phyloP scores from a whole-genome alignment of 2,113 vertebrate species.

The Leucosticte australis region DNA sequence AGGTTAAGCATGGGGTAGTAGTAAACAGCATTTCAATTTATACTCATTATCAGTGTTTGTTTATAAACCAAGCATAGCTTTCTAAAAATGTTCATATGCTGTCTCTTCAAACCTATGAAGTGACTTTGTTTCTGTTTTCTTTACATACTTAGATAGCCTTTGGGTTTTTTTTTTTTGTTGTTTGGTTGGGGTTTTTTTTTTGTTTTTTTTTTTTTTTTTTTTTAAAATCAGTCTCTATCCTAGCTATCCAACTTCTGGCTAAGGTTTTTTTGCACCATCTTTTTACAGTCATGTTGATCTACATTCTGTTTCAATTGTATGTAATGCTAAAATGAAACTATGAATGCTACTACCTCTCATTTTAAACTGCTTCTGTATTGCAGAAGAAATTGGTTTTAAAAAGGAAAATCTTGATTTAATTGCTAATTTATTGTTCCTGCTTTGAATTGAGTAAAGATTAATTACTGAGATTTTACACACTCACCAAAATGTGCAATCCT shows the following conservation, averaged over 20 bases:
- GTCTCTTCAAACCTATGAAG: neutral
- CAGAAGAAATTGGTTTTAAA: neutral
- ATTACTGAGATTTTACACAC: neutral
- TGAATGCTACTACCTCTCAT: neutral
- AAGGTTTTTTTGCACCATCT: neutral
- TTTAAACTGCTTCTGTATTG: neutral
- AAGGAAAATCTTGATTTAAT: neutral
- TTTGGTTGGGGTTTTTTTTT: too few species aligned
- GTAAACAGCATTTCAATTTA: conserved; percentile 35
- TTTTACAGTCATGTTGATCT: conserved; percentile 11
- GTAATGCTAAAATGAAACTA: neutral
- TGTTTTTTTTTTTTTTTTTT: neutral
- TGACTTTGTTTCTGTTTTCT: neutral
- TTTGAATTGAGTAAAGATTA: neutral
- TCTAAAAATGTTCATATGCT: conserved; percentile 1
- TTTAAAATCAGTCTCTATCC: neutral
- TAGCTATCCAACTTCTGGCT: neutral
- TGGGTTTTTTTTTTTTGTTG: neutral
- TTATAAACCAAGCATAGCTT: conserved; percentile 16
- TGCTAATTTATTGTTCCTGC: neutral
- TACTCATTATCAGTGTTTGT: conserved; percentile 26
- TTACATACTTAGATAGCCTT: neutral
- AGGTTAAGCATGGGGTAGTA: neutral
- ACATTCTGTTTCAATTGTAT: neutral
- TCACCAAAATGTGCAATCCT: neutral